These are phyloP conservation scores for Bombus turneri DNA, from an alignment of 1,140 invertebrate species.

Conservation along the genomic window DNA sequence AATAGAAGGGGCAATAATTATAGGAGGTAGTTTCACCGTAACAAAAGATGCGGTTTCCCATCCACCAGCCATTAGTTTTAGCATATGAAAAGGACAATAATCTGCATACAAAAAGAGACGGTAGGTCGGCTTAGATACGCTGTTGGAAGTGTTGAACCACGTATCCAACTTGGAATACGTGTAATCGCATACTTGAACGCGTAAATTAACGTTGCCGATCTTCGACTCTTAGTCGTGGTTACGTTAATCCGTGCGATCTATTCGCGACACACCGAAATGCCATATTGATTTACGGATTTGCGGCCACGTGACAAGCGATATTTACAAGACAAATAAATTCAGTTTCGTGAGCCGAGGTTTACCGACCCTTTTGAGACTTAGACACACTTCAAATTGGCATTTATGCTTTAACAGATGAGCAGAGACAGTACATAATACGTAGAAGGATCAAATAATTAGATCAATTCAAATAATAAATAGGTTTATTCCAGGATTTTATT, in stretches of 20 bases:
- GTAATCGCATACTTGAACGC: background rate
- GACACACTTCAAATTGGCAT: background rate
- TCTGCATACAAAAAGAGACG: conserved; percentile 28
- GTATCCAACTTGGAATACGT: background rate
- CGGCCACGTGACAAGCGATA: background rate
- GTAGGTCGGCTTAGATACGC: too few species aligned
- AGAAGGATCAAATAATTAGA: too few species aligned
- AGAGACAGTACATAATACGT: too few species aligned
- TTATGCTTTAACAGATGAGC: background rate
- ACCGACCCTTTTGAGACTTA: background rate
- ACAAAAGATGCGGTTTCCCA: conserved; percentile 2
- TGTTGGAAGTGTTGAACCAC: background rate
- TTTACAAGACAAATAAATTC: conserved; percentile 6
- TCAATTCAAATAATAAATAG: too few species aligned
- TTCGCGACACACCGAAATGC: background rate
- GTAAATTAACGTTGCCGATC: background rate
- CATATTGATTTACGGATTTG: conserved; percentile 28
- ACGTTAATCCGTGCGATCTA: conserved; percentile 21
- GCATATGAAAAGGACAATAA: conserved; percentile 36
- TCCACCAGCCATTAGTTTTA: background rate
- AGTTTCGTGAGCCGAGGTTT: background rate
- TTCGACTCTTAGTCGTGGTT: conserved; percentile 13
- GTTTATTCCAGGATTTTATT: too few species aligned
- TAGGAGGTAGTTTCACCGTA: background rate
- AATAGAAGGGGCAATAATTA: conserved; percentile 3